These are phyloP conservation scores for Cryptophagus acutangulus DNA, from an alignment of 2,888 invertebrate species.

Conservation along the genomic window DNA sequence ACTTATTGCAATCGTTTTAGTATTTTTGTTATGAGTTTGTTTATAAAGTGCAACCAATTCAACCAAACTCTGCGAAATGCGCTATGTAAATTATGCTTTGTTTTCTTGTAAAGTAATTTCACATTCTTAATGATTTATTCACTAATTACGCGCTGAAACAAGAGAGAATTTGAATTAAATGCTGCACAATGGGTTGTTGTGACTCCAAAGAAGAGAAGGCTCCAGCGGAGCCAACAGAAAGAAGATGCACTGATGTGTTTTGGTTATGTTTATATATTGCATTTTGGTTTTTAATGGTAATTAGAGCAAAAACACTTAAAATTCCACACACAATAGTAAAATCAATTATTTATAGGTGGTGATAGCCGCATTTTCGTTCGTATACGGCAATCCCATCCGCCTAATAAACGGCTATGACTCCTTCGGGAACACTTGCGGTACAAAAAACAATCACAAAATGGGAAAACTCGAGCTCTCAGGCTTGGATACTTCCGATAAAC, in stretches of 20 bases:
- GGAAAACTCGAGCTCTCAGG: slow-evolving; percentile 73
- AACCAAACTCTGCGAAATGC: too few relatives aligned
- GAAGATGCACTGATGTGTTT: slow-evolving; percentile 78
- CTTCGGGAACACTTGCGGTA: slow-evolving; percentile 92
- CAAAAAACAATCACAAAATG: slow-evolving; percentile 69
- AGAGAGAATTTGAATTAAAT: too few relatives aligned
- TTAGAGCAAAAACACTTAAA: background rate
- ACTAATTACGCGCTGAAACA: too few relatives aligned
- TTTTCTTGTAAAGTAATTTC: too few relatives aligned
- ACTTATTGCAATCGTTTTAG: too few relatives aligned
- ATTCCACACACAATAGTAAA: background rate
- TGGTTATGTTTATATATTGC: slow-evolving; percentile 74
- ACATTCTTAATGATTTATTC: too few relatives aligned
- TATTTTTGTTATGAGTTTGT: too few relatives aligned
- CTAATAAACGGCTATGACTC: slow-evolving; percentile 90
- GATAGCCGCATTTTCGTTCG: slow-evolving; percentile 80
- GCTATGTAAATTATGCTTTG: too few relatives aligned
- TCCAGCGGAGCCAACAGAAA: slow-evolving; percentile 50
- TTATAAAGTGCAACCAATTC: too few relatives aligned
- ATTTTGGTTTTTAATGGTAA: slow-evolving; percentile 82
- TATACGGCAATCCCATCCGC: slow-evolving; percentile 80
- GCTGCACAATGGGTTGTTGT: slow-evolving; percentile 68
- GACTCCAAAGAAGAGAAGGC: slow-evolving; percentile 57
- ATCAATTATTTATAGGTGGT: slow-evolving; percentile 57
- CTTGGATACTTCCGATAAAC: slow-evolving; percentile 71